Conservation (phyloP, 2,888 invertebrate genomes). For the Melinaea marsaeus region DNA sequence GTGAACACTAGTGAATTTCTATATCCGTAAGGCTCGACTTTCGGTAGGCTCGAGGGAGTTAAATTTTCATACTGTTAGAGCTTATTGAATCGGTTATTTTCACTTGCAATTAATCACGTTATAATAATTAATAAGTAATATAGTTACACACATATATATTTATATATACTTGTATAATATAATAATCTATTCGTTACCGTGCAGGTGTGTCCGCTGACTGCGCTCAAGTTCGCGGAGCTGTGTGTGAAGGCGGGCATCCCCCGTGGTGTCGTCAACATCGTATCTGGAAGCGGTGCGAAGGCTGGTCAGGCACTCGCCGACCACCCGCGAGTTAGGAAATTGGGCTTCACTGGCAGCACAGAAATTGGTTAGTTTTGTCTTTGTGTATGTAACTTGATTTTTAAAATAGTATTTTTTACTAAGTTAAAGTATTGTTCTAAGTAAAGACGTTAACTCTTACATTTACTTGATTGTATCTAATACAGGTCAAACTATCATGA, state of each 20-base stretch:
- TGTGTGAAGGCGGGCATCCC: constrained; percentile 94
- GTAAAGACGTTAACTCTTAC: neutral
- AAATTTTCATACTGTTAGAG: no score
- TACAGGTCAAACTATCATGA: constrained; percentile 89
- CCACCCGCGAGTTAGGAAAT: constrained; percentile 90
- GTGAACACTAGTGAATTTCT: no score
- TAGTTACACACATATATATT: no score
- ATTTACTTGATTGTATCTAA: constrained; percentile 4
- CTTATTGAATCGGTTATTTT: no score
- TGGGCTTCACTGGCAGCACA: constrained; percentile 98
- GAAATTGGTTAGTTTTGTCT: constrained; percentile 81
- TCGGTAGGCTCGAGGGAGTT: no score
- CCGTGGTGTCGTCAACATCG: constrained; percentile 94
- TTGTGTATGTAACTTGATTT: neutral
- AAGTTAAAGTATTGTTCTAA: neutral
- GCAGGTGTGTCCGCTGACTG: constrained; percentile 91
- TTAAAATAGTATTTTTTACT: neutral
- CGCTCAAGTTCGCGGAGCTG: constrained; percentile 96
- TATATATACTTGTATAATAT: no score
- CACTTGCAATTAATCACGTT: no score
- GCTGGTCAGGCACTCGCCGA: constrained; percentile 92
- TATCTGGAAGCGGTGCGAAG: constrained; percentile 89
- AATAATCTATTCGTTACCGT: neutral
- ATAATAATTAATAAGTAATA: no score
- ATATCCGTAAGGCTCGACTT: no score